Evolutionary conservation across 2,888 invertebrate species (phyloP).

Genomic region (Abrostola tripartita): DNA sequence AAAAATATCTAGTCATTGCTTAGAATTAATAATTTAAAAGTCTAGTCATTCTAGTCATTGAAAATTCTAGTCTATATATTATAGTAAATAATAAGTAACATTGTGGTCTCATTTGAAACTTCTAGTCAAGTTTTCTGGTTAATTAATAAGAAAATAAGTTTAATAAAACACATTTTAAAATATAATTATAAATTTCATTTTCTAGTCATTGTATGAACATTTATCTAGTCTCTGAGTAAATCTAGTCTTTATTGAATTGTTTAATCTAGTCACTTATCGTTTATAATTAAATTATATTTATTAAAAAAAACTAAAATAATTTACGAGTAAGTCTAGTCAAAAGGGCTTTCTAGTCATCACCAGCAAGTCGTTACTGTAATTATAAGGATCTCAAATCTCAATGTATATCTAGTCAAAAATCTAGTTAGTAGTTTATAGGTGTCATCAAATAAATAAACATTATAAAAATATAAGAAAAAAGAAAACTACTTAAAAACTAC

Average conservation of each 20-base stretch:
- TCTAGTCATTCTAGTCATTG: too few relatives aligned
- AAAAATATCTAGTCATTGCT: slow-evolving; percentile 4
- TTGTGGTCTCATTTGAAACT: too few relatives aligned
- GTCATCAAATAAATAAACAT: too few relatives aligned
- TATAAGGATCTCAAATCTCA: too few relatives aligned
- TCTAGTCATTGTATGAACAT: neutral
- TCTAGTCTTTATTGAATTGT: neutral
- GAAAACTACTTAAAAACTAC: too few relatives aligned
- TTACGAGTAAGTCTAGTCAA: neutral
- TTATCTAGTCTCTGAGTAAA: neutral
- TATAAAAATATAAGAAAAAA: too few relatives aligned
- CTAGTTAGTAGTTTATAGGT: too few relatives aligned
- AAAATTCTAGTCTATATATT: neutral
- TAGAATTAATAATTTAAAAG: neutral
- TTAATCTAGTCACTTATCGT: neutral
- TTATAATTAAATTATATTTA: neutral
- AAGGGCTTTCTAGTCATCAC: neutral
- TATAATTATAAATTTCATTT: neutral
- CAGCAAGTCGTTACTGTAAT: too few relatives aligned
- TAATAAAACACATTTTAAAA: too few relatives aligned
- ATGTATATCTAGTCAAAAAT: slow-evolving; percentile 14
- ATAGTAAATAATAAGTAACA: neutral
- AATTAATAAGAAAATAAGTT: too few relatives aligned
- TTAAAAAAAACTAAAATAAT: neutral
- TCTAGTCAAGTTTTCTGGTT: neutral